Evolutionary conservation across 1,140 invertebrate genomes (phyloP).

Genomic region (Tigriopus japonicus): DNA sequence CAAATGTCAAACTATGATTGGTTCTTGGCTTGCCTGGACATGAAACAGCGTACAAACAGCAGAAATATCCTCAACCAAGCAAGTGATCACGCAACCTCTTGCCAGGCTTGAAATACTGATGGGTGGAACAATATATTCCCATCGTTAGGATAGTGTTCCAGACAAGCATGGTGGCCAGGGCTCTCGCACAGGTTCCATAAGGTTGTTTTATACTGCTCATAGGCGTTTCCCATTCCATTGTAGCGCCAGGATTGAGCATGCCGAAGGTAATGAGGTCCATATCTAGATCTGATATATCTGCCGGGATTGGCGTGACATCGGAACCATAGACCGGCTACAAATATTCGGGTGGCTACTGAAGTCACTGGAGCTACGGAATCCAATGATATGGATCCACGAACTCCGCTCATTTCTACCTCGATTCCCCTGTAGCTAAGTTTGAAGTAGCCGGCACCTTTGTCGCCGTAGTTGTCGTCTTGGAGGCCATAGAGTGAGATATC

Average conservation of each 20-base stretch:
- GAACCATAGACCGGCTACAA: conserved; percentile 16
- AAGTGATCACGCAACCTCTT: no score
- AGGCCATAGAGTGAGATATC: conserved; percentile 15
- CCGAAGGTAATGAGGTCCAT: conserved; percentile 16
- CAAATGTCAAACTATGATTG: no score
- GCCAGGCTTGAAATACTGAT: neutral
- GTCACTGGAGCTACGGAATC: neutral
- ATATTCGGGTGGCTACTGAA: conserved; percentile 13
- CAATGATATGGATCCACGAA: conserved; percentile 12
- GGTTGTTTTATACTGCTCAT: neutral
- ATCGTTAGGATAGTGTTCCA: conserved; percentile 17
- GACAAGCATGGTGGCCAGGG: conserved; percentile 18
- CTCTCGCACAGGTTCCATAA: conserved; percentile 16
- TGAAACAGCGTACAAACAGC: no score
- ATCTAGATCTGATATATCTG: conserved; percentile 10
- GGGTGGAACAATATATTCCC: conserved; percentile 9
- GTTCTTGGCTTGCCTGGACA: no score
- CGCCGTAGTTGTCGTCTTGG: conserved; percentile 11
- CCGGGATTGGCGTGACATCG: conserved; percentile 17
- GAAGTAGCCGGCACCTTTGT: conserved; percentile 14
- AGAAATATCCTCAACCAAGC: no score
- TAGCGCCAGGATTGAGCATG: conserved; percentile 19
- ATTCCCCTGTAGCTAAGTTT: conserved; percentile 15
- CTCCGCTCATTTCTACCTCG: conserved; percentile 17
- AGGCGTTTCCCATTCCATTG: neutral